Evolutionary conservation across 2,888 invertebrate species (phyloP), one percentile per base, ranked within the genome.

Genomic region (Polydesmus complanatus): DNA sequence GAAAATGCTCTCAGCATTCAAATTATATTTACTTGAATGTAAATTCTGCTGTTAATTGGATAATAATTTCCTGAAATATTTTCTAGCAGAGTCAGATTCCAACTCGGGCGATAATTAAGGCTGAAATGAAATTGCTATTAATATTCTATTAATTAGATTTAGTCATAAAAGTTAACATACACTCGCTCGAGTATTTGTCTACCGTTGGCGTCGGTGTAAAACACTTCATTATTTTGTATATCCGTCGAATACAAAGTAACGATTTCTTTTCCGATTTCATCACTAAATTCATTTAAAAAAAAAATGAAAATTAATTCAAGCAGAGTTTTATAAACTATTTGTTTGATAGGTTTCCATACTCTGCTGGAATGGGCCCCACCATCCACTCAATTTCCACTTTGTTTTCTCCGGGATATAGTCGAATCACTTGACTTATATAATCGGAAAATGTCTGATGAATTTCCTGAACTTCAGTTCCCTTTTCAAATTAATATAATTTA

Each of bases 391-490:
- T 69, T 67, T 80, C 79, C 1, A 75, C 69, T 64, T 74, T 69
- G 58, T 83, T 77, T 37, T 78, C 78, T 8, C 77, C 77, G 8
- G 77, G 76, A 68, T 88, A 87, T 8, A 89, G 70, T 60, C 86
- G 78, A 0, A 89, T 74, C 0, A 83, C 80, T 70, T 89, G 83
- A 19, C 84, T 85, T 0, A 85, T 78, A 83, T 87, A 94, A 0
- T 81, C 76, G 63, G 77, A 80, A 66, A 84, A 83, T 60, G 68
- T 73, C 66, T 83, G 81, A 65, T 85, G 85, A 1, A 89, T 74
- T 75, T 97, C 95, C 62, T 85, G 78, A 0, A 88, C 84, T 1
- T 88, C 61, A 0, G 77, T 72, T 0, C 86, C 90, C 63, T 63
- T 58, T 26, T 27, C 14, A 52, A 3, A 27, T 26, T 58, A 26